Conservation (phyloP, 2,888 invertebrate genomes). For the Torymus aiolomorphi region DNA sequence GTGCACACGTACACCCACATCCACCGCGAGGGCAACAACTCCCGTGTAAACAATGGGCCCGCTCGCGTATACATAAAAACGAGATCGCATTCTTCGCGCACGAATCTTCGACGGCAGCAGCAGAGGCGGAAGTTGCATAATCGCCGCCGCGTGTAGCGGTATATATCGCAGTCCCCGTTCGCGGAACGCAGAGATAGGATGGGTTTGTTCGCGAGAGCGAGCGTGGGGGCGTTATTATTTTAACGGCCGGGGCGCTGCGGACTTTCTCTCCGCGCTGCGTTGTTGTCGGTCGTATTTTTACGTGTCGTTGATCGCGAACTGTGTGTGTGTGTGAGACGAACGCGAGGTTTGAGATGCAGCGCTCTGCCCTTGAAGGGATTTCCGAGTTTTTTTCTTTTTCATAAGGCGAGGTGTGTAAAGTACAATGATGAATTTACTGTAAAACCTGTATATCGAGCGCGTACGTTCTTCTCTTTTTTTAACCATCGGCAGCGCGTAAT, state of each 20-base stretch:
- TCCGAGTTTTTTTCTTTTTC: too few species aligned
- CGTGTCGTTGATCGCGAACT: slow-evolving; percentile 14
- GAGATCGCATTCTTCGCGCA: too few species aligned
- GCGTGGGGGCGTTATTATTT: slow-evolving; percentile 38
- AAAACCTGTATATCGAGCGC: too few species aligned
- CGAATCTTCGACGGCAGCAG: not conserved
- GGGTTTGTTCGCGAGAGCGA: not conserved
- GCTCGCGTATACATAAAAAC: not conserved
- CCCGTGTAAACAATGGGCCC: slow-evolving; percentile 47
- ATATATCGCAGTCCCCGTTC: slow-evolving; percentile 23
- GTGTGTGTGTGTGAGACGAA: too few species aligned
- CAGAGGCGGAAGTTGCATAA: slow-evolving; percentile 60
- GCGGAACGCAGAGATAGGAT: slow-evolving; percentile 7
- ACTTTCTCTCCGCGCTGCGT: not conserved
- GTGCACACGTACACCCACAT: too few species aligned
- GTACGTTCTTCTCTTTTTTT: too few species aligned
- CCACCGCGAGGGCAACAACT: not conserved
- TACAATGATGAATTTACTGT: too few species aligned
- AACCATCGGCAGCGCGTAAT: too few species aligned
- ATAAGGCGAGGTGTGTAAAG: too few species aligned
- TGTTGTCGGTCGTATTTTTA: slow-evolving; percentile 7
- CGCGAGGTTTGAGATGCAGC: too few species aligned
- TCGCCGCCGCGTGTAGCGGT: slow-evolving; percentile 58
- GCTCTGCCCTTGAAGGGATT: too few species aligned
- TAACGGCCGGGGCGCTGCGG: slow-evolving; percentile 16